These are phyloP conservation scores for Macaria liturata DNA, from an alignment of 2,888 invertebrate genomes.

Conservation along the genomic window DNA sequence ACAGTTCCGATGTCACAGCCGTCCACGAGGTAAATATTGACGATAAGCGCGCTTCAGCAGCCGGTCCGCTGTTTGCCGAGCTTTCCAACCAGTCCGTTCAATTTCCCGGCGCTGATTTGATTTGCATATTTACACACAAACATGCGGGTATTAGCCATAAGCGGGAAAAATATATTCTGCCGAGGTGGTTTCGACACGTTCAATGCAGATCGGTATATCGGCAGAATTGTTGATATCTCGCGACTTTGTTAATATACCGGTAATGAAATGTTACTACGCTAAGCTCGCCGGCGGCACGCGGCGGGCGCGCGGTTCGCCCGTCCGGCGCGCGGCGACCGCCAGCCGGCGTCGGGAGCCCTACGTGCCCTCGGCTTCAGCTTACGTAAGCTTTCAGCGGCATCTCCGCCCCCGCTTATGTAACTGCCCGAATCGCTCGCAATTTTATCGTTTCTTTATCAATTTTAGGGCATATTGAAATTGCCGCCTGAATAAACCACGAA, in stretches of 20 bases:
- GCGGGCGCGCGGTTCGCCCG: not conserved
- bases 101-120: constrained; percentile 39
- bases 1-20: constrained; percentile 52
- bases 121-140: constrained; percentile 47
- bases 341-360: not conserved
- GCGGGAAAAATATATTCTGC: constrained; percentile 19
- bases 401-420: constrained; percentile 76
- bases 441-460: constrained; percentile 55
- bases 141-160: constrained; percentile 8
- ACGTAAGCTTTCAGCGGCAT: constrained; percentile 68
- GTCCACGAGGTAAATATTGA: constrained; percentile 74
- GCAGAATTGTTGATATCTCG: constrained; percentile 28
- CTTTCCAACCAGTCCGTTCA: constrained; percentile 38
- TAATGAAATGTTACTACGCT: constrained; percentile 37
- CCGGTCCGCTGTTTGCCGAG: constrained; percentile 46
- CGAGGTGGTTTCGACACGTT: constrained; percentile 29
- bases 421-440: constrained; percentile 58
- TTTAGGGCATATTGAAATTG: constrained; percentile 52
- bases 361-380: constrained; percentile 57
- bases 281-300: constrained; percentile 20
- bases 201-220: constrained; percentile 32
- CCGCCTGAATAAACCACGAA: constrained; percentile 38
- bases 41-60: constrained; percentile 40
- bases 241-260: constrained; percentile 31
- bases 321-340: constrained; percentile 1